Base-by-base conservation (phyloP, 1,140 invertebrate species). In the Drosophila sechellia region DNA sequence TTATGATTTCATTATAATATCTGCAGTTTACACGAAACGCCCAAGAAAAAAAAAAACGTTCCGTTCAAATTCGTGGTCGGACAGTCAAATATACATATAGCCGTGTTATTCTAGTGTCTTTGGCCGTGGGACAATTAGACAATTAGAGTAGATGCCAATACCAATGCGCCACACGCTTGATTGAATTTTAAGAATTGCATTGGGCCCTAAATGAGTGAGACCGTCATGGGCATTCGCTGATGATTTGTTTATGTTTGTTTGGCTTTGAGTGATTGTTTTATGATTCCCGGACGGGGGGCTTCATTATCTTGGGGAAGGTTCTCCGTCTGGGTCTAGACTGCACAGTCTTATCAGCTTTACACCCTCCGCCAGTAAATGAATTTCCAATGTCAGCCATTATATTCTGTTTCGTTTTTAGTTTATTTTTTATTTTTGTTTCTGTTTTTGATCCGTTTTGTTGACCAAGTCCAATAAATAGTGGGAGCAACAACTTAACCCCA, bases 401-500 rank as follows among this genome's bases (percentile, higher is more conserved):
- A 25, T 37, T 35, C 12, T 53, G 55, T 45, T 50, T 50, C 27
- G 27, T 17, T 50, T 34, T 35, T 8, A 10, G 4, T 50, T 50
- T 35, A 35, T 12, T 35, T 17, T 17, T 17, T 27, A n/a, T 17
- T 20, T 35, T 35, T 35, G 20, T 50, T 34, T 17, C 17, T 48
- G n/a, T 17, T 35, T 34, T 50, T 15, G 5, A 4, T 20, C 4
- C 5, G 15, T 20, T 49, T 50, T 71, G 50, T 71, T 74, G 53
- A 34, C 46, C 57, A 31, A 57, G 72, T 46, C 58, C 52, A 42
- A 49, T 12, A 8, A 25, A 49, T 6, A 49, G 46, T 15, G 40
- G 58, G 50, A 8, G 37, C 63, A 34, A 74, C 59, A 50, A 77
- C 63, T 64, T 86, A 81, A 86, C 81, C 74, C 68, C 66, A 74